Evolutionary conservation across 2,113 vertebrate species (phyloP).

Genomic region (Lanius collurio): DNA sequence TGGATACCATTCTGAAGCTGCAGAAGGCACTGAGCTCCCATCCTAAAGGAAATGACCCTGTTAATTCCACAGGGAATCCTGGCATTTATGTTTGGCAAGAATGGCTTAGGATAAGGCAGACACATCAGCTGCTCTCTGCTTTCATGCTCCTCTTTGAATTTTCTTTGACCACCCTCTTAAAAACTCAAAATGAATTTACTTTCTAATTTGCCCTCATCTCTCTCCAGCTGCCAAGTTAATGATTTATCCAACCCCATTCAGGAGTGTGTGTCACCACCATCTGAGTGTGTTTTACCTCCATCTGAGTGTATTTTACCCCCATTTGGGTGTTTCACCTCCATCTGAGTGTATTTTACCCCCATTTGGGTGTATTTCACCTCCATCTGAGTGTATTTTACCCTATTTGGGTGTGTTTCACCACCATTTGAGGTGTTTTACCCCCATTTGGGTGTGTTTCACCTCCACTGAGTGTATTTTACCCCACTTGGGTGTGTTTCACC

Average conservation of each 20-base stretch:
- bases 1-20: neutral
- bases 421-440: neutral
- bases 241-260: neutral
- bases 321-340: neutral
- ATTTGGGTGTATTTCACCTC: accelerated
- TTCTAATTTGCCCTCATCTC: neutral
- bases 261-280: neutral
- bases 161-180: neutral
- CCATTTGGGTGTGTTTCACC: neutral
- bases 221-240: neutral
- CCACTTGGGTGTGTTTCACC: neutral
- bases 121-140: neutral
- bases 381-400: neutral
- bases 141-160: neutral
- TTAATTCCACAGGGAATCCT: neutral
- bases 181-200: constrained; percentile 24
- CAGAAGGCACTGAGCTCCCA: neutral
- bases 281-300: too few species aligned
- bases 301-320: neutral
- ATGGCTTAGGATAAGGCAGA: neutral
- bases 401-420: neutral
- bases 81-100: neutral
- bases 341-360: accelerated
- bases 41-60: neutral
- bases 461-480: neutral